Base-by-base conservation (phyloP, 2,797 vertebrate genomes). In the Pampus argenteus region DNA sequence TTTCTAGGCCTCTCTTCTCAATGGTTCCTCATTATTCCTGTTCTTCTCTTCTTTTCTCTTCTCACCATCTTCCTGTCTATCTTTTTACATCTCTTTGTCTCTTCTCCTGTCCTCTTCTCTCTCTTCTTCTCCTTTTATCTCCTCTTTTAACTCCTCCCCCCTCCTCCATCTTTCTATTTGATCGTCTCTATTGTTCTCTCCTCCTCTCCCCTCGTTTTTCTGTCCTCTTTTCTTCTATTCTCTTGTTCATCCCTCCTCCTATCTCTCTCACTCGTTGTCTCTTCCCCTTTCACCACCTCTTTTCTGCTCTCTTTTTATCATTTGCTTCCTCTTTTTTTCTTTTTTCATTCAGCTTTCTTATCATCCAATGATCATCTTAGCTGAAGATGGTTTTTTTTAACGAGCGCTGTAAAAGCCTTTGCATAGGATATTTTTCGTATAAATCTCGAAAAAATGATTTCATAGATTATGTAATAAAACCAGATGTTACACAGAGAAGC, bases 141-240 rank as follows among this genome's bases (percentile, higher is more conserved):
- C 49, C 63, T 51, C 22, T 29, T 11, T 34, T 40, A 71, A 52
- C 74, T 74, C 74, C 72, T 76, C 76, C 71, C 68, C 65, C 64
- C 26, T 6, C 60, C 29, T 55, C 20, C 61, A 57, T 23, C 47
- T 47, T 23, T 59, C 60, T 60, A 1, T 51, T 31, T 47, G 17
- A 38, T 18, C 2, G 0, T 40, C 61, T 14, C 55, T 14, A n/a
- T 38, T 31, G 5, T 50, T 48, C 45, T 18, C 42, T 62, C 11
- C 11, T 11, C 47, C 22, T 28, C 50, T 56, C 8, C 20, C 9
- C 8, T 26, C 44, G n/a, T 18, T 5, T 52, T 15, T 45, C 10
- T 36, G 17, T 50, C 10, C 10, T 64, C 17, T 18, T 26, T 4
- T 31, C 17, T 20, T 20, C n/a, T 51, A 9, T 22, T 29, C 10